These are phyloP conservation scores for Amorpha juglandis DNA, from an alignment of 2,888 invertebrate genomes.

Conservation along the genomic window DNA sequence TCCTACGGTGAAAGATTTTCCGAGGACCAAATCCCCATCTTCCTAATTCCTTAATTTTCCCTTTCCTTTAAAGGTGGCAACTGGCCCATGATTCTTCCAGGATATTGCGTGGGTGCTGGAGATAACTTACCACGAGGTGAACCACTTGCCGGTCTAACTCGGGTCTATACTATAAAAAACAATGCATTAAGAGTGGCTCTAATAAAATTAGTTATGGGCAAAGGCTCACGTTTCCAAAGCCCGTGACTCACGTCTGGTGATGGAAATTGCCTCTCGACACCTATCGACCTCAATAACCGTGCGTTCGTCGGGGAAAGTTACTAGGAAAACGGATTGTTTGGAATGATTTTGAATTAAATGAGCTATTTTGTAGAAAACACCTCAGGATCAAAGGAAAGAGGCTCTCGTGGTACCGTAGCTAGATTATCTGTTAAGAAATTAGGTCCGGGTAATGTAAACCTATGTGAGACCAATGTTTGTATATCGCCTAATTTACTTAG, in stretches of 20 bases:
- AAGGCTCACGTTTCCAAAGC: conserved; percentile 17
- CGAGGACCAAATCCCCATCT: no score
- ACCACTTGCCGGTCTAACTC: no score
- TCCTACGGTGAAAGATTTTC: no score
- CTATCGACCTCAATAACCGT: conserved; percentile 15
- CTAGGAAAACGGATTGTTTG: conserved; percentile 9
- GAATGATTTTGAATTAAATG: neutral
- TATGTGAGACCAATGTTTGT: no score
- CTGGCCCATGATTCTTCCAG: no score
- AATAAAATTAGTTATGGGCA: conserved; percentile 17
- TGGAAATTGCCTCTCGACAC: conserved; percentile 22
- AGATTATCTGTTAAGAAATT: neutral
- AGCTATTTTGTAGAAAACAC: neutral
- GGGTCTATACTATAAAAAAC: no score
- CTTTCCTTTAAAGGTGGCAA: no score
- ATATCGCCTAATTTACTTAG: no score
- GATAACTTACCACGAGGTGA: no score
- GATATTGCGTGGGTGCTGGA: no score
- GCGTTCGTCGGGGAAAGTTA: conserved; percentile 8
- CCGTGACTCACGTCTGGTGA: conserved; percentile 7
- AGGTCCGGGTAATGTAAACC: no score
- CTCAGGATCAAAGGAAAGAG: neutral
- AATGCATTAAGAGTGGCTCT: conserved; percentile 1
- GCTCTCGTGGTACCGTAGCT: neutral
- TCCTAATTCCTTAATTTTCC: no score